phyloP scores from a whole-genome alignment of 2,113 vertebrate species.

The Ctenodactylus gundi region DNA sequence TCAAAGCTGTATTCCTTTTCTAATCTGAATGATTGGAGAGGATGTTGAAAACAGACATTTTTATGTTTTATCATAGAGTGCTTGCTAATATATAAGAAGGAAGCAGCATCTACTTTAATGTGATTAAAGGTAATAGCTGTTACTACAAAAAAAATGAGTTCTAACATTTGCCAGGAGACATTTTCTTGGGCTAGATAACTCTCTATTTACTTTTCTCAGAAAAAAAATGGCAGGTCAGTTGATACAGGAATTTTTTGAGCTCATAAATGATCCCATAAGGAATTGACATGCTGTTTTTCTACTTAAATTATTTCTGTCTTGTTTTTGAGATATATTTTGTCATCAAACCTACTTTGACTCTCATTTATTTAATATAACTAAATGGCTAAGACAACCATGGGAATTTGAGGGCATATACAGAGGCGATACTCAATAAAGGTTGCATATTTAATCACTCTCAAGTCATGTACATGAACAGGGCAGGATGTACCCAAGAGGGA shows the following conservation, averaged over 20 bases:
- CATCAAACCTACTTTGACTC: neutral
- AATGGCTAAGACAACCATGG: neutral
- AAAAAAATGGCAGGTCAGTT: neutral
- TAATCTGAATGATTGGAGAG: slow-evolving; percentile 55
- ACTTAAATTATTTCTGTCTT: neutral
- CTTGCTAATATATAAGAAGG: neutral
- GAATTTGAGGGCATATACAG: neutral
- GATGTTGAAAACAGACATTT: neutral
- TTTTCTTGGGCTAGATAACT: neutral
- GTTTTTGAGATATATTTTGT: neutral
- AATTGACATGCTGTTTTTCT: neutral
- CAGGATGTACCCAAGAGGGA: neutral
- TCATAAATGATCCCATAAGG: neutral
- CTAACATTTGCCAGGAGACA: slow-evolving; percentile 19
- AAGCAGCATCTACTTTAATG: neutral
- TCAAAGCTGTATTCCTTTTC: slow-evolving; percentile 40
- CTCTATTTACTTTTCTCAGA: neutral
- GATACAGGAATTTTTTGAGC: neutral
- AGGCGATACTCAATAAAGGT: neutral
- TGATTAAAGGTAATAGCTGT: slow-evolving; percentile 13
- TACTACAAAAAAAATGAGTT: neutral
- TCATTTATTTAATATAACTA: neutral
- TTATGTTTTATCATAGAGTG: neutral
- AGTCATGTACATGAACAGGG: neutral
- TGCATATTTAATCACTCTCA: neutral